Conservation (phyloP, 2,113 vertebrate species). For the Poeciliopsis retropinna region DNA sequence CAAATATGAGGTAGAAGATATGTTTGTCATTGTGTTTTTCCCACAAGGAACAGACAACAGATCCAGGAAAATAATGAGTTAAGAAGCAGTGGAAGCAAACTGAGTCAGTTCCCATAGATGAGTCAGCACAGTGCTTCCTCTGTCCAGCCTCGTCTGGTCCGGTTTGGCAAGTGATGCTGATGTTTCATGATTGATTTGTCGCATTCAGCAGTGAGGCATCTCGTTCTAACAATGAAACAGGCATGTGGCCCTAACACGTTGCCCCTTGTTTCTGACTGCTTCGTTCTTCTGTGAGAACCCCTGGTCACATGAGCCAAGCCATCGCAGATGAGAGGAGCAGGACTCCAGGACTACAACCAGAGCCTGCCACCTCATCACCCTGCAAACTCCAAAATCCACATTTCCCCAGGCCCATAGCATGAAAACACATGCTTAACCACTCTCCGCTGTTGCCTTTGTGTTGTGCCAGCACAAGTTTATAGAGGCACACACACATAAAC, state of each 20-base stretch:
- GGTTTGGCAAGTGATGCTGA: constrained; percentile 60
- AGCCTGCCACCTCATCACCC: neutral
- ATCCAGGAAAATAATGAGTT: constrained; percentile 28
- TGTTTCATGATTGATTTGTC: constrained; percentile 70
- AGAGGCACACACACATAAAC: constrained; percentile 13
- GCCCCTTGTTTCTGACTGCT: constrained; percentile 67
- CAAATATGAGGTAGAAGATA: neutral
- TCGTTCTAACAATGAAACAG: constrained; percentile 67
- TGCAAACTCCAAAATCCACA: constrained; percentile 28
- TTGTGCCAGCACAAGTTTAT: constrained; percentile 48
- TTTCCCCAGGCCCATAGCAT: constrained; percentile 12
- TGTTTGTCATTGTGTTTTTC: constrained; percentile 11
- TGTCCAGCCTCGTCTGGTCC: constrained; percentile 37
- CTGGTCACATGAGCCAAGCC: constrained; percentile 67
- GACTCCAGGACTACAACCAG: neutral
- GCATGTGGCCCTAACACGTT: constrained; percentile 66
- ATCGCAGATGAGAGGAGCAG: constrained; percentile 30
- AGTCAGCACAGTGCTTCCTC: constrained; percentile 54
- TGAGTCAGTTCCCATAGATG: constrained; percentile 53
- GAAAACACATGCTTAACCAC: constrained; percentile 51
- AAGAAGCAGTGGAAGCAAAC: constrained; percentile 33
- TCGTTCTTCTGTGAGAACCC: constrained; percentile 65
- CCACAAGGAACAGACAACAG: constrained; percentile 42
- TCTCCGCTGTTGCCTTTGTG: constrained; percentile 38
- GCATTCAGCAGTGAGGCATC: constrained; percentile 70